phyloP scores from a whole-genome alignment of 2,797 vertebrate genomes.

The Phataginus tetradactyla region DNA sequence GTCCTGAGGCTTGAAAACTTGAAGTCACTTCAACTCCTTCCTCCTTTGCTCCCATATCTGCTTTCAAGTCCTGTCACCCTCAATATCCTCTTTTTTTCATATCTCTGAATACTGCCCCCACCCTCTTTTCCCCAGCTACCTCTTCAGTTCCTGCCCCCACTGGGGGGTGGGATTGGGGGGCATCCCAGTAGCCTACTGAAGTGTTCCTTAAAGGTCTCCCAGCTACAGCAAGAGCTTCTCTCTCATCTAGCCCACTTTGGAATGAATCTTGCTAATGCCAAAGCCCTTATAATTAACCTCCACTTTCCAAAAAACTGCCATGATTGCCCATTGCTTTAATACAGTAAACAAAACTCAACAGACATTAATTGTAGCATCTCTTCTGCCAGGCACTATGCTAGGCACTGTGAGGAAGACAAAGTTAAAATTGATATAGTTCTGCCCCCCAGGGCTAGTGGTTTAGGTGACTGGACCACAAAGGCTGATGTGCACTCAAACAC shows the following conservation, averaged over 20 bases:
- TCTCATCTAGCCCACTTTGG: background rate
- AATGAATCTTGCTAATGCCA: background rate
- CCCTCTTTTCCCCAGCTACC: background rate
- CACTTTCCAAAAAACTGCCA: background rate
- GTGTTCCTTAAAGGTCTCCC: background rate
- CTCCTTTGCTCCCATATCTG: background rate
- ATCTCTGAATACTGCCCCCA: background rate
- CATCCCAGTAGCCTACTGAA: too few relatives aligned
- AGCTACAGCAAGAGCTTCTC: background rate
- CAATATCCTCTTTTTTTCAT: background rate
- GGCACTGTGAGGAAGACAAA: background rate
- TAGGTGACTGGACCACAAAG: background rate
- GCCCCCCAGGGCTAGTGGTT: background rate
- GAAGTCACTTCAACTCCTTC: background rate
- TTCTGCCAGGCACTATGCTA: background rate
- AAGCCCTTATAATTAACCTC: background rate
- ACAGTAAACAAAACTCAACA: background rate
- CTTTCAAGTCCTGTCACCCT: background rate
- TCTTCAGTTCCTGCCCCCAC: background rate
- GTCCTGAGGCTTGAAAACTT: background rate
- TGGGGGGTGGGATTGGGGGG: too few relatives aligned
- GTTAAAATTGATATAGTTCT: background rate
- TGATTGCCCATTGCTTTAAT: background rate
- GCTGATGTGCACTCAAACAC: too few relatives aligned
- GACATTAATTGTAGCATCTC: background rate